Conservation (phyloP, 2,797 vertebrate species). For the Diplodus sargus region DNA sequence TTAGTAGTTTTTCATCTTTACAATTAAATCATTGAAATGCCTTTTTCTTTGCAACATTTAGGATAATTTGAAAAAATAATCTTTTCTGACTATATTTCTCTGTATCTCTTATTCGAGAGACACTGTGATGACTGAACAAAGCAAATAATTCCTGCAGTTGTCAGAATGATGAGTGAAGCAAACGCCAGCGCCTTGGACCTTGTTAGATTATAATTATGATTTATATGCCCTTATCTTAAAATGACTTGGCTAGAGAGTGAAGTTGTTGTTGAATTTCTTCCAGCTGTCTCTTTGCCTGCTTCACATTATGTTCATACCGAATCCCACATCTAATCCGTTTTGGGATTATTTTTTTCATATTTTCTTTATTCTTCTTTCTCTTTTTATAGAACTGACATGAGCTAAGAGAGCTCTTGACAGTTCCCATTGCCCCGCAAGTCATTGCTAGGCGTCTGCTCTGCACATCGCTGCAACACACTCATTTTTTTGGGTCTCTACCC, state of each 20-base stretch:
- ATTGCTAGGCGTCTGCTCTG: constrained; percentile 36
- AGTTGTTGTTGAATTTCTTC: constrained; percentile 43
- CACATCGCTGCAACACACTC: constrained; percentile 24
- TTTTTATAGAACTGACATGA: constrained; percentile 56
- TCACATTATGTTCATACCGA: constrained; percentile 50
- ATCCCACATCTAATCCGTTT: constrained; percentile 46
- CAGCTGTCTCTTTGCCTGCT: constrained; percentile 30
- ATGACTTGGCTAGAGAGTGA: constrained; percentile 22
- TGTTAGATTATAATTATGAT: constrained; percentile 36
- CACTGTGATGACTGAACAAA: constrained; percentile 27
- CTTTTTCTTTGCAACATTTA: neutral
- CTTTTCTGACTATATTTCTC: constrained; percentile 1
- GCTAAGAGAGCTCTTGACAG: constrained; percentile 58
- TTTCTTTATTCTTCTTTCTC: constrained; percentile 31
- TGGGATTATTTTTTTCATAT: constrained; percentile 41
- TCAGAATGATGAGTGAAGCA: constrained; percentile 10
- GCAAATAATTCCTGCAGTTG: constrained; percentile 30
- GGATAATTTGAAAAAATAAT: neutral
- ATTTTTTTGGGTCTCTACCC: constrained; percentile 48
- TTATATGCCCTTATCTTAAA: constrained; percentile 34
- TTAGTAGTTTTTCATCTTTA: constrained; percentile 16
- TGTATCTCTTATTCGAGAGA: constrained; percentile 8
- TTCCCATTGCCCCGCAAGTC: constrained; percentile 51
- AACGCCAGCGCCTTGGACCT: constrained; percentile 3
- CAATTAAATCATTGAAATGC: neutral